Evolutionary conservation across 2,113 vertebrate genomes (phyloP), one percentile per base, ranked within the genome.

Genomic region (Trichomycterus rosablanca): DNA sequence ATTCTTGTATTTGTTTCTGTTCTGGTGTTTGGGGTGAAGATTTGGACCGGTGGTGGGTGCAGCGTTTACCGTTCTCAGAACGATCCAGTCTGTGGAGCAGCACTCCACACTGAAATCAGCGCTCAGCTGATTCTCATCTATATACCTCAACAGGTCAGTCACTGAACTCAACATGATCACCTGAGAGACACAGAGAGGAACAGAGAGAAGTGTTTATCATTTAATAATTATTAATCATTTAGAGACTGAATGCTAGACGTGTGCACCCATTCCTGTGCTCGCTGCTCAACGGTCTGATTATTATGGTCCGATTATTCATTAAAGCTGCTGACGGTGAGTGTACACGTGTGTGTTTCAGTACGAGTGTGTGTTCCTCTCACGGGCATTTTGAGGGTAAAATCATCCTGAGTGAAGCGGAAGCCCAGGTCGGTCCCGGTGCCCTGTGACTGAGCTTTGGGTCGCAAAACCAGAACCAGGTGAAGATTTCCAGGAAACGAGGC

Each of bases 131-230:
- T 93, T 91, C 65, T 93, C 93, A 60, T 99, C 93, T 19, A 98
- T 96, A 78, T 97, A 97, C 0, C 85, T 86, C 80, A 97, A 84
- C 72, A 99, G 84, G 73, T 97, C 96, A 0, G 92, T 93, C 19
- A 97, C 91, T 0, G 96, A 99, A 64, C 91, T 94, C 79, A 99
- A 86, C 93, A 97, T 94, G 66, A 98, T 91, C 79, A 98, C 92
- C 96, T 99, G 44, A 18, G 5, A 44, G 30, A 26, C 19, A 43
- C 15, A 14, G 18, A 30, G 18, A 18, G 18, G 42, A 39, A 44
- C 4, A 39, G 11, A 53, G 9, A 32, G 15, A 24, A 14, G 28
- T 4, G 37, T 40, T n/a, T 40, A 40, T 5, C n/a, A n/a, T 40
- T n/a, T n/a, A 11, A 12, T 34, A 34, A 34, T 32, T 4, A 32